phyloP scores from a whole-genome alignment of 2,113 vertebrate genomes.

The Amblyopsis rosae region DNA sequence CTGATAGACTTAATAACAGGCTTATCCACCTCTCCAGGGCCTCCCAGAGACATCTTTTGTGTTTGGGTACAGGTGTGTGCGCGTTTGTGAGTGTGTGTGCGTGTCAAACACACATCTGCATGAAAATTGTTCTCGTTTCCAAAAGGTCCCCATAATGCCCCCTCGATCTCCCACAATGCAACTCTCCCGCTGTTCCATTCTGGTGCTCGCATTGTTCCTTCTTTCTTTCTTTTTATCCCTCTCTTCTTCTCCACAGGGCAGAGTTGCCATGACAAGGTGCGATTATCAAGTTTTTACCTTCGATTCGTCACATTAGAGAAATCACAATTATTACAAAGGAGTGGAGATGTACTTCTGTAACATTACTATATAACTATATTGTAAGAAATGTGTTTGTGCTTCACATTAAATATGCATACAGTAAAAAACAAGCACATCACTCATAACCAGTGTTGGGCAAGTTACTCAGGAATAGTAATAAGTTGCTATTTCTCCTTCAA shows the following conservation, averaged over 20 bases:
- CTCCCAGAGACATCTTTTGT: slow-evolving; percentile 36
- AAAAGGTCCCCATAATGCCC: slow-evolving; percentile 16
- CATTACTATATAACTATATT: too few species aligned
- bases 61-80: neutral
- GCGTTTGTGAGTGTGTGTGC: neutral
- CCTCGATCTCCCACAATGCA: slow-evolving; percentile 5
- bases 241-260: neutral
- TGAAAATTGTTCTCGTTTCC: slow-evolving; percentile 6
- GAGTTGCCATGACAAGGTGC: slow-evolving; percentile 53
- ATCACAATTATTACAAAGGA: slow-evolving; percentile 45
- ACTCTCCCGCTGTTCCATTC: slow-evolving; percentile 41
- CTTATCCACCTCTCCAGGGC: slow-evolving; percentile 39
- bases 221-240: slow-evolving; percentile 27
- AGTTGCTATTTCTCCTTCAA: too few species aligned
- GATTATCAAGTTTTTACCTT: neutral
- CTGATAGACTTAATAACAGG: slow-evolving; percentile 56
- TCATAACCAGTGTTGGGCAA: neutral
- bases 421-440: neutral
- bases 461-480: too few species aligned
- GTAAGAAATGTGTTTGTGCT: too few species aligned
- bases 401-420: neutral
- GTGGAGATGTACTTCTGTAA: neutral
- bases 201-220: slow-evolving; percentile 7
- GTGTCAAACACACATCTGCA: neutral
- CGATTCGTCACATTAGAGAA: slow-evolving; percentile 12